These are phyloP conservation scores for Callopanchax toddi DNA, from an alignment of 2,113 vertebrate species.

Conservation along the genomic window DNA sequence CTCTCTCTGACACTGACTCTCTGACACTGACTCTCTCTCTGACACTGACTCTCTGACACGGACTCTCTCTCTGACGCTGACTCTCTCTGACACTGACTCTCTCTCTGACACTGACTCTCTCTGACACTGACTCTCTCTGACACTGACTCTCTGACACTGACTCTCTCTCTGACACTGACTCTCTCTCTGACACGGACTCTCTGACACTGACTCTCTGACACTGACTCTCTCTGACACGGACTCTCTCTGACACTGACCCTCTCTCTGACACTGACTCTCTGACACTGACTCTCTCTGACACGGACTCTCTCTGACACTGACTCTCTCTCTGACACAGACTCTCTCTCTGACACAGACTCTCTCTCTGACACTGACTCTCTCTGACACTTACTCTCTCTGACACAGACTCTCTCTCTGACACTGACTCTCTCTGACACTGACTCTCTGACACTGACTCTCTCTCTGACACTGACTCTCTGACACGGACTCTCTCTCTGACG, in stretches of 20 bases:
- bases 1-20: constrained; percentile 60
- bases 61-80: too few species aligned
- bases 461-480: constrained; percentile 53
- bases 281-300: constrained; percentile 62
- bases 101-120: constrained; percentile 59
- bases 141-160: too few species aligned
- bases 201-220: too few species aligned
- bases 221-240: constrained; percentile 59
- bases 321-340: constrained; percentile 60
- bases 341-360: constrained; percentile 37
- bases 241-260: constrained; percentile 37
- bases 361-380: constrained; percentile 59
- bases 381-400: constrained; percentile 56
- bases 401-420: constrained; percentile 38
- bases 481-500: constrained; percentile 38
- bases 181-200: constrained; percentile 62
- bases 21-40: too few species aligned
- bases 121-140: constrained; percentile 57
- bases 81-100: constrained; percentile 37
- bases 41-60: constrained; percentile 58
- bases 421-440: constrained; percentile 59
- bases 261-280: constrained; percentile 54
- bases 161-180: constrained; percentile 37
- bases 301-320: constrained; percentile 27
- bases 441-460: too few species aligned